These are phyloP conservation scores for Synergus umbraculus DNA, from an alignment of 2,888 invertebrate species.

Conservation along the genomic window DNA sequence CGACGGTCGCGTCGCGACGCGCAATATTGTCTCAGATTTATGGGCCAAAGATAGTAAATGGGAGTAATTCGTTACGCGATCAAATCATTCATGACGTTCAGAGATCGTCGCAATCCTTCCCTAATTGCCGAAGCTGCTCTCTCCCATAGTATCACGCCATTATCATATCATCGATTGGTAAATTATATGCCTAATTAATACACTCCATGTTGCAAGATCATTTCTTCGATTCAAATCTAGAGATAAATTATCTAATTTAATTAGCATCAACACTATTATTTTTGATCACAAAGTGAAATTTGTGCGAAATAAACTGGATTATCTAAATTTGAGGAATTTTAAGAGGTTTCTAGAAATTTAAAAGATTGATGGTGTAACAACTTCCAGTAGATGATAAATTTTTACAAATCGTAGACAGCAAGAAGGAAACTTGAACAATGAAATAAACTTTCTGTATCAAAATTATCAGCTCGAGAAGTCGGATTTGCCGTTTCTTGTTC, in stretches of 20 bases:
- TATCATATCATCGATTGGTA: conserved; percentile 30
- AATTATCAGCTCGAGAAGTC: not conserved
- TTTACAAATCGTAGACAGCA: no score
- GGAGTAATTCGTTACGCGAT: conserved; percentile 67
- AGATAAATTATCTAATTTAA: not conserved
- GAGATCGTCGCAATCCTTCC: conserved; percentile 58
- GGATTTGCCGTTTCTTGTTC: not conserved
- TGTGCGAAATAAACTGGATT: no score
- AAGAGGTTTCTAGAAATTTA: no score
- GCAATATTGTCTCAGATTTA: conserved; percentile 72
- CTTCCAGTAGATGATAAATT: no score
- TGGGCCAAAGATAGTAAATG: conserved; percentile 64
- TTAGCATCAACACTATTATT: not conserved
- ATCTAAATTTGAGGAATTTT: no score
- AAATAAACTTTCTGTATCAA: not conserved
- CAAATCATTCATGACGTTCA: conserved; percentile 56
- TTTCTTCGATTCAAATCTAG: not conserved
- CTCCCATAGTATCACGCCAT: conserved; percentile 16
- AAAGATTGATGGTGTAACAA: no score
- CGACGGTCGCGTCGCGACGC: conserved; percentile 60
- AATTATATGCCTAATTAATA: conserved; percentile 43
- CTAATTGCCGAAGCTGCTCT: conserved; percentile 67
- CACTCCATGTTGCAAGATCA: not conserved
- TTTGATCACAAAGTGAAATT: no score
- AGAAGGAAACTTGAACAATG: not conserved